Base-by-base conservation (phyloP, 1,140 invertebrate genomes). In the Calosoma granatense region DNA sequence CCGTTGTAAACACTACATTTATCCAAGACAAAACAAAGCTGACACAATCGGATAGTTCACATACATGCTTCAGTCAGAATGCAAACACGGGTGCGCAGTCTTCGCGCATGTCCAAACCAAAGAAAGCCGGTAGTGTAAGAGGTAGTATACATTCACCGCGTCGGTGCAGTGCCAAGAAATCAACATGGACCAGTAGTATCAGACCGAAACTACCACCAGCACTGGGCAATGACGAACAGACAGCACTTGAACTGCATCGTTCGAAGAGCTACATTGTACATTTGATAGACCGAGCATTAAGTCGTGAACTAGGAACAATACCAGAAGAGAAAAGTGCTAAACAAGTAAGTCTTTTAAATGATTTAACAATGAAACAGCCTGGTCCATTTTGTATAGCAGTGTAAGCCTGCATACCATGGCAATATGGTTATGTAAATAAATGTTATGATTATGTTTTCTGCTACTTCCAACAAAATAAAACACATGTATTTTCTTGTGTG, bases 211-310 rank as follows among this genome's bases (percentile, higher is more conserved):
- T n/a, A n/a, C n/a, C n/a, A n/a, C n/a, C n/a, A n/a, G n/a, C n/a
- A n/a, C n/a, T n/a, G n/a, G n/a, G 17, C 51, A 19, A 51, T 52
- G 19, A 47, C 21, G 9, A 36, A 14, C 17, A 55, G 12, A 53
- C 41, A 17, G 67, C 65, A 15, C 51, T 74, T 15, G 72, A 76
- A 58, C 63, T 75, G n/a, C 69, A 72, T 21, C 53, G 63, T 14
- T 72, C 69, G 1, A 76, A 75, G 57, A 73, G 65, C 58, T 69
- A 72, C 54, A 71, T 76, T 17, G 62, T 75, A 3, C 68, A 70
- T 61, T 61, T 75, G 22, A 76, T 76, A 54, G 74, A 75, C 51
- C 60, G 64, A 20, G 72, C 70, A 1, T 60, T 75, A 1, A 71
- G 69, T 53, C 69, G 65, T 14, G 67, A 71, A 51, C 59, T 72